These are phyloP conservation scores for Hestina assimilis DNA, from an alignment of 1,140 invertebrate species.

Conservation along the genomic window DNA sequence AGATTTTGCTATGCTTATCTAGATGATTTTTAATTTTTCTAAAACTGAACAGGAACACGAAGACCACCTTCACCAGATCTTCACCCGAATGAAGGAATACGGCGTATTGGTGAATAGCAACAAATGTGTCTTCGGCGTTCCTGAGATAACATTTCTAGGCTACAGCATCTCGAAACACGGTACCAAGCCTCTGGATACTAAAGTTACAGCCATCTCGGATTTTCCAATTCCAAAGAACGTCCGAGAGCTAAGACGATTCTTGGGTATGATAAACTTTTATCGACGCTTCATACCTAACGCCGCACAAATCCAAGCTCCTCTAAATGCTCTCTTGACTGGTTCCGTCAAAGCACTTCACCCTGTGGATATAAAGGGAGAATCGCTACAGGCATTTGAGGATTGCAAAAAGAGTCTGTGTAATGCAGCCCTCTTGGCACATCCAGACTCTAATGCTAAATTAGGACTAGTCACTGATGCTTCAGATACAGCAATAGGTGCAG, in stretches of 20 bases:
- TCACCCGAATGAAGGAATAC: too few relatives aligned
- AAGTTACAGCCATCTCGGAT: background rate
- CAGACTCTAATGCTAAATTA: background rate
- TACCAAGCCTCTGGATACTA: background rate
- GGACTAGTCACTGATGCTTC: slow-evolving; percentile 5
- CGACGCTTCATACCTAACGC: background rate
- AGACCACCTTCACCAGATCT: too few relatives aligned
- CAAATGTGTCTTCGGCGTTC: too few relatives aligned
- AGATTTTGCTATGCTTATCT: too few relatives aligned
- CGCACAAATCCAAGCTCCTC: background rate
- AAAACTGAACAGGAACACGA: too few relatives aligned
- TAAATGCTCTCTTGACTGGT: background rate
- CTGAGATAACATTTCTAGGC: background rate
- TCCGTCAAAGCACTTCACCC: background rate
- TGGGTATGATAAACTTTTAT: slow-evolving; percentile 8
- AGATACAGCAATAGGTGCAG: background rate
- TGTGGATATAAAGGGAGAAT: background rate
- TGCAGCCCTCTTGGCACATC: background rate
- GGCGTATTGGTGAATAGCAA: too few relatives aligned
- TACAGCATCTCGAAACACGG: background rate
- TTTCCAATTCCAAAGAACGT: background rate
- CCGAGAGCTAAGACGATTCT: background rate
- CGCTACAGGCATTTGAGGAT: background rate
- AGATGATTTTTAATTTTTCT: too few relatives aligned
- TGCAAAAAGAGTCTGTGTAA: background rate